Evolutionary conservation across 2,888 invertebrate species (phyloP).

Genomic region (Anoncus sp.): DNA sequence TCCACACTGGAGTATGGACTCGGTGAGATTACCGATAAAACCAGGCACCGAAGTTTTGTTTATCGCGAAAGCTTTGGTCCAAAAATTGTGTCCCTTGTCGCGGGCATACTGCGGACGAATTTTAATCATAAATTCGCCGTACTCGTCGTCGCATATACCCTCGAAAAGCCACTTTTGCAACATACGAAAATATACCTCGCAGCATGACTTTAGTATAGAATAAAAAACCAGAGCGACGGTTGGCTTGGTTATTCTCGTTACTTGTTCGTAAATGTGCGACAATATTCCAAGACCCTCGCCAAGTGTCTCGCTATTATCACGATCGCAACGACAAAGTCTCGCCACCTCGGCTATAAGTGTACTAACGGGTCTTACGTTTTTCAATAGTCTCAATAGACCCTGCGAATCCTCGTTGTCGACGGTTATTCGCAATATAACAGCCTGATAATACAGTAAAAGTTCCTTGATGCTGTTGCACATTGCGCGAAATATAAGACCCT

Average conservation of each 20-base stretch:
- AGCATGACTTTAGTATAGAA: conserved; percentile 85
- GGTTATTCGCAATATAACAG: conserved; percentile 74
- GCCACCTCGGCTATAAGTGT: conserved; percentile 76
- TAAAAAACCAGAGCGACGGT: conserved; percentile 85
- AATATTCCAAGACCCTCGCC: conserved; percentile 86
- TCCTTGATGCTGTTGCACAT: conserved; percentile 79
- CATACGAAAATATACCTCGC: conserved; percentile 87
- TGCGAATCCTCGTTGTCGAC: conserved; percentile 59
- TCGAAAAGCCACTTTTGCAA: conserved; percentile 94
- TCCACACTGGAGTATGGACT: conserved; percentile 89
- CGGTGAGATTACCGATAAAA: conserved; percentile 87
- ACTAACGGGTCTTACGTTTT: conserved; percentile 74
- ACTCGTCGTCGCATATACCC: conserved; percentile 91
- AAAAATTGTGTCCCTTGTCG: conserved; percentile 87
- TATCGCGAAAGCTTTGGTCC: conserved; percentile 87
- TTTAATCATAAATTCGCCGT: conserved; percentile 94
- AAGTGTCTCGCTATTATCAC: conserved; percentile 65
- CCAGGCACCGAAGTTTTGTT: conserved; percentile 86
- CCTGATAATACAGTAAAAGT: conserved; percentile 78
- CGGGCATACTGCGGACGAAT: conserved; percentile 88
- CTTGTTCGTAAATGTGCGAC: conserved; percentile 87
- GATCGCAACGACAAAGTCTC: conserved; percentile 75
- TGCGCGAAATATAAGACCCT: conserved; percentile 80
- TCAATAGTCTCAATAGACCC: conserved; percentile 71
- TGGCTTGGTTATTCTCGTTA: conserved; percentile 85